Conservation (phyloP, 2,113 vertebrate genomes). For the Empidonax traillii region DNA sequence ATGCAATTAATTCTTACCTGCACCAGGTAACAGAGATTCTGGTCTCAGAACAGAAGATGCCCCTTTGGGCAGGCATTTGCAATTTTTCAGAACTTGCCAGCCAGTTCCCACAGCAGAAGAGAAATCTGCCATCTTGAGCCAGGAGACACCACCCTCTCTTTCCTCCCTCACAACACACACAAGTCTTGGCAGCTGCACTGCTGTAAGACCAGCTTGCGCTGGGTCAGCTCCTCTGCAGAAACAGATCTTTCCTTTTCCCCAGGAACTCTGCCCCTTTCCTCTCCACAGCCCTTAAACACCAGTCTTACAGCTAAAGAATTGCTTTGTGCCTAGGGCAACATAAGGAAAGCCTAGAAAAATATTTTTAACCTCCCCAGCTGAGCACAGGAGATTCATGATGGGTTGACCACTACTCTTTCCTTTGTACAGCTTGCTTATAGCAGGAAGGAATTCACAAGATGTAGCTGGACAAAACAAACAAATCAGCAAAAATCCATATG, state of each 20-base stretch:
- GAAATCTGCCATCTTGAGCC: background rate
- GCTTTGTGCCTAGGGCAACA: background rate
- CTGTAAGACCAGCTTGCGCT: background rate
- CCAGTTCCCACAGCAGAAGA: background rate
- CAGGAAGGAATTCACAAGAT: background rate
- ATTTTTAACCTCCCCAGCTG: background rate
- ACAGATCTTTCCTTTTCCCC: background rate
- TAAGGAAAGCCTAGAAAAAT: background rate
- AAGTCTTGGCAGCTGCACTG: background rate
- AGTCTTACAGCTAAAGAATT: background rate
- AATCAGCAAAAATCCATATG: background rate
- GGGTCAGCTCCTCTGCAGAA: background rate
- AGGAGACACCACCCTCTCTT: background rate
- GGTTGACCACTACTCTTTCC: background rate
- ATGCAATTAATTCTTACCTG: background rate
- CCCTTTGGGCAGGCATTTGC: background rate
- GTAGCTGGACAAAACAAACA: background rate
- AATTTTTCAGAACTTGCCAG: background rate
- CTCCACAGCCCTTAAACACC: background rate
- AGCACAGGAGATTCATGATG: background rate
- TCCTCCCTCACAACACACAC: background rate
- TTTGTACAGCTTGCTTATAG: background rate
- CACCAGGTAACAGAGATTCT: background rate
- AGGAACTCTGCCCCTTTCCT: background rate
- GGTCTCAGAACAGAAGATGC: background rate